phyloP scores from a whole-genome alignment of 53 echinoderm and acorn worm genomes.

The Apostichopus leukothele region DNA sequence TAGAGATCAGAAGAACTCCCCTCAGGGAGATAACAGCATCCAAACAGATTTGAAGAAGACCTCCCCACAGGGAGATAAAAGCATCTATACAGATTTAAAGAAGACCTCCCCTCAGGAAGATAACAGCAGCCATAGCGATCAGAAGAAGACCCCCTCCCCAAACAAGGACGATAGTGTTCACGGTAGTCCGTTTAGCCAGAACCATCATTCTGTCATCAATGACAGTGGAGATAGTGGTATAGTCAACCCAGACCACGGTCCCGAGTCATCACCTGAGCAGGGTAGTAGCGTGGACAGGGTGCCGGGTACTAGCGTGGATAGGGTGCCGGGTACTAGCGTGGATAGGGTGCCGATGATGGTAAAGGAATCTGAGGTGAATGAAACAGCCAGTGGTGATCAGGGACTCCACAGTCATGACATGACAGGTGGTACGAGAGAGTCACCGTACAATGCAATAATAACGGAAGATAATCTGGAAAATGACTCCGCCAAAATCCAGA shows the following conservation, averaged over 20 bases:
- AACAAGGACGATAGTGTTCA: background rate
- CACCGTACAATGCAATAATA: background rate
- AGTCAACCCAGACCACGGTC: slow-evolving; percentile 22
- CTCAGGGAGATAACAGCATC: too few relatives aligned
- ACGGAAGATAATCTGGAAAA: background rate
- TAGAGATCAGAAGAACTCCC: too few relatives aligned
- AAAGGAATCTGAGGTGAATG: background rate
- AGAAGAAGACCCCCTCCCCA: background rate
- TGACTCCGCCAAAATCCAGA: background rate
- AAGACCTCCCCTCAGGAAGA: too few relatives aligned
- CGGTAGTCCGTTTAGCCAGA: background rate
- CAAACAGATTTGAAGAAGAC: too few relatives aligned
- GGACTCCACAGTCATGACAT: background rate
- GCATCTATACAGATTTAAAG: too few relatives aligned
- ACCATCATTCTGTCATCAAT: background rate
- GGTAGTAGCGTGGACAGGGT: slow-evolving; percentile 3
- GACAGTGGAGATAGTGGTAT: slow-evolving; percentile 34
- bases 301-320: slow-evolving; percentile 9
- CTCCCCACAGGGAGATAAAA: too few relatives aligned
- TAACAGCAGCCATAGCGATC: too few relatives aligned
- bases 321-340: background rate
- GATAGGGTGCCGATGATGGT: too few relatives aligned
- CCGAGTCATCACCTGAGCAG: background rate
- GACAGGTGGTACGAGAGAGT: background rate
- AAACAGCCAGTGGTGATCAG: background rate